Percentiles rank a stretch among this genome's conserved stretches.
These are phyloP conservation scores for Gymnocheta viridis DNA, from an alignment of 2,888 invertebrate genomes.

Conservation along the genomic window DNA sequence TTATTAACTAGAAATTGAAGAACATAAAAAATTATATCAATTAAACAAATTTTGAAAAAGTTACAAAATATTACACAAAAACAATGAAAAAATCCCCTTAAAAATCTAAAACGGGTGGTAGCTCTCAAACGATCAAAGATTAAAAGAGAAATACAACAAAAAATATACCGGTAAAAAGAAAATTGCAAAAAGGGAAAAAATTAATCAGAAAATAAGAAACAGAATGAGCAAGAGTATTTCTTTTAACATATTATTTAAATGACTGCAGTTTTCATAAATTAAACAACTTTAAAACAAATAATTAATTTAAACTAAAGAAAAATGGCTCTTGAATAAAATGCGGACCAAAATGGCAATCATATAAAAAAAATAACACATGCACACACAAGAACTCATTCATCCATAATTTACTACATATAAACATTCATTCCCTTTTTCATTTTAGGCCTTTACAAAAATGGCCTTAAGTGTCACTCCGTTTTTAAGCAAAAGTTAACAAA, in stretches of 20 bases:
- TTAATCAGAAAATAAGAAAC: neutral
- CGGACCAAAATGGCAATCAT: neutral
- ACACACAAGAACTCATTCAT: neutral
- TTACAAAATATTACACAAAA: neutral
- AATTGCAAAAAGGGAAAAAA: slow-evolving; percentile 24
- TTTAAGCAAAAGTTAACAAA: neutral
- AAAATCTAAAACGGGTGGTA: slow-evolving; percentile 9
- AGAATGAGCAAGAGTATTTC: neutral
- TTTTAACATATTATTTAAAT: neutral
- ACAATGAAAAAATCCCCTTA: neutral
- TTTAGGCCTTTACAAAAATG: neutral
- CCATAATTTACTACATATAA: slow-evolving; percentile 1
- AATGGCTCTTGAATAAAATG: no score
- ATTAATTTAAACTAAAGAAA: neutral
- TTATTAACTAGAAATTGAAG: slow-evolving; percentile 67
- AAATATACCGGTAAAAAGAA: slow-evolving; percentile 51
- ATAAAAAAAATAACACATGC: neutral
- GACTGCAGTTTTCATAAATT: neutral
- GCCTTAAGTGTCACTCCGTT: neutral
- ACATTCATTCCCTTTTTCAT: neutral
- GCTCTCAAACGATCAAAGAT: slow-evolving; percentile 32
- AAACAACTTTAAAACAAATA: neutral
- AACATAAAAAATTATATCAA: slow-evolving; percentile 44
- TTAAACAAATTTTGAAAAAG: slow-evolving; percentile 47
- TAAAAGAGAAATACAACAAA: slow-evolving; percentile 13